phyloP scores from a whole-genome alignment of 2,888 invertebrate species.

The Phyllotreta striolata region DNA sequence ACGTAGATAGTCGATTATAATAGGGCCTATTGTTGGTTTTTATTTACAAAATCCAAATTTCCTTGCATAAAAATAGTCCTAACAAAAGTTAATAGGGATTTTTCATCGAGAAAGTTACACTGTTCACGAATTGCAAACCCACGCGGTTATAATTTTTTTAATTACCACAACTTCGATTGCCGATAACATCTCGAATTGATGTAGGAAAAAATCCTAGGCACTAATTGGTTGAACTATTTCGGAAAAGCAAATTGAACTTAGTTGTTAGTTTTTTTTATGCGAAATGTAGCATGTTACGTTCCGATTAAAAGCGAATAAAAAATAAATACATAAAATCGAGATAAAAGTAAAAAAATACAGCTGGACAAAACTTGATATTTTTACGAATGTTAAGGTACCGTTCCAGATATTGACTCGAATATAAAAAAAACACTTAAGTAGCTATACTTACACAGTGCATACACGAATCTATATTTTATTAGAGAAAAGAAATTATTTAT shows the following conservation, averaged over 20 bases:
- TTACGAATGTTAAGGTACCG: constrained; percentile 4
- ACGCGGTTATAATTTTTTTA: too few species aligned
- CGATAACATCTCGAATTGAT: constrained; percentile 21
- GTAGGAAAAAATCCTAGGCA: constrained; percentile 24
- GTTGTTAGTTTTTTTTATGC: constrained; percentile 24
- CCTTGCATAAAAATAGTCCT: too few species aligned
- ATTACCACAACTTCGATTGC: neutral
- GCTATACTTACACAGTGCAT: constrained; percentile 37
- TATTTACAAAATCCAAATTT: too few species aligned
- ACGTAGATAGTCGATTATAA: too few species aligned
- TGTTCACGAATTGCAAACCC: too few species aligned
- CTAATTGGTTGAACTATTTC: constrained; percentile 28
- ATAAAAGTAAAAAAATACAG: constrained; percentile 32
- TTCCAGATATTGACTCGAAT: neutral
- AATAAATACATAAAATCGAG: constrained; percentile 15
- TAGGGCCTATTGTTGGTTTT: too few species aligned
- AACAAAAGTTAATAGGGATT: too few species aligned
- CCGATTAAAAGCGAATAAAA: constrained; percentile 37
- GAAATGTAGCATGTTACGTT: constrained; percentile 44
- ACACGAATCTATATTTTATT: constrained; percentile 12
- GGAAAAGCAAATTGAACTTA: constrained; percentile 25
- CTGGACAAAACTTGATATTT: constrained; percentile 35
- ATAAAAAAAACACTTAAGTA: constrained; percentile 1
- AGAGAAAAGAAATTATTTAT: constrained; percentile 14
- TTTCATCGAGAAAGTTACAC: too few species aligned